Conservation (phyloP, 1,140 invertebrate species). For the Babylonia areolata region DNA sequence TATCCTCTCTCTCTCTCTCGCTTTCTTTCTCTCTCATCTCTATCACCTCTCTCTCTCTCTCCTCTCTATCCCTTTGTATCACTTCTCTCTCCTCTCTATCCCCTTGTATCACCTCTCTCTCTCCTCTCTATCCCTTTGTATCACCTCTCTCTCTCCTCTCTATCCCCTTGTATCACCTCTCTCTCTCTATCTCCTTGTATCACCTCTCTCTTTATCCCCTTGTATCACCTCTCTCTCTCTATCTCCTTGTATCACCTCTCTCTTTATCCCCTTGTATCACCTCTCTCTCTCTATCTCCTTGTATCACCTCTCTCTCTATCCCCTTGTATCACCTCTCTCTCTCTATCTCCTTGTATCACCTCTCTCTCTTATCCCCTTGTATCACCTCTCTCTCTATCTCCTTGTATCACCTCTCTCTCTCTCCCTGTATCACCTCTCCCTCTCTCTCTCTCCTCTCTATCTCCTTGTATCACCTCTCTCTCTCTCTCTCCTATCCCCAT, state of each 20-base stretch:
- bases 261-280: not conserved
- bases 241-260: not conserved
- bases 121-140: not conserved
- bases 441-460: not conserved
- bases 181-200: not conserved
- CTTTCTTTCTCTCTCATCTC: too few species aligned
- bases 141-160: not conserved
- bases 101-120: not conserved
- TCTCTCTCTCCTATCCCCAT: not conserved
- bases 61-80: too few species aligned
- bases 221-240: not conserved
- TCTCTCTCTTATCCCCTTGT: not conserved
- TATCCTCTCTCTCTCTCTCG: too few species aligned
- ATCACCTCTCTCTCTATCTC: not conserved
- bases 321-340: not conserved
- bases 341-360: constrained; percentile 5
- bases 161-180: not conserved
- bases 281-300: not conserved
- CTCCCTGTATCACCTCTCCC: constrained; percentile 19
- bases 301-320: too few species aligned
- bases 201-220: not conserved
- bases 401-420: not conserved
- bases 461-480: not conserved
- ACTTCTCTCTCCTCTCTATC: too few species aligned
- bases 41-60: too few species aligned